Base-by-base conservation (phyloP, 1,140 invertebrate genomes). In the Panagrolaimus sp. region DNA sequence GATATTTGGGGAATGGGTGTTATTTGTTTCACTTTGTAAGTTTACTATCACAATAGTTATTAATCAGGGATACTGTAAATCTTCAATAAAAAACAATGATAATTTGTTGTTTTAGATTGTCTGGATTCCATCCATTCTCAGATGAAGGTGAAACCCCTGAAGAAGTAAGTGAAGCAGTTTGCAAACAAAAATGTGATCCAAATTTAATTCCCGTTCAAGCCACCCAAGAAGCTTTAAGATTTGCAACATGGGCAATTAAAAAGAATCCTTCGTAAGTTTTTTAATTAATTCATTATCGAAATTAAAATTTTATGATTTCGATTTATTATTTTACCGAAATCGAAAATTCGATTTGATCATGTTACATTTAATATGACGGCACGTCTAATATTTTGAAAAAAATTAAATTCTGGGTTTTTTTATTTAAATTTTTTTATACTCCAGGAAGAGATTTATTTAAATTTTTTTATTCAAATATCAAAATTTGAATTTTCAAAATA, bases 1-100 rank as follows among this genome's bases (percentile, higher is more conserved):
- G 96, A 99, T 84, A 90, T 98, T 74, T 99, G 96, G 96, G 90
- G 90, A 63, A 86, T 98, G 26, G 96, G 93, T 26, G 91, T 94
- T 6, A 85, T 98, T 0, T 88, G 91, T 1, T 98, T 98, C 85
- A 87, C 96, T n/a, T 86, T 98, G 83, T 88, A 81, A 86, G 86
- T 81, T 70, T 10, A 14, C 15, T 1, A 26, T 12, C 6, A 24
- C 14, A 5, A 21, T 47, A 28, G 43, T 66, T 17, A 63, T 2
- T 55, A 14, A 26, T 63, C 2, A 32, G 70, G 28, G 68, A 15
- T 17, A 12, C 10, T 21, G 21, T 17, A 58, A 48, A 14, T 26
- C 43, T 15, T 15, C 4, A 4, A 1, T 1, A 44, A 8, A 14
- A 17, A 24, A 17, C 15, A 63, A 43, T 17, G 17, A 1, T 64